Conservation (phyloP, 2,113 vertebrate species). For the Rhinolophus sinicus region DNA sequence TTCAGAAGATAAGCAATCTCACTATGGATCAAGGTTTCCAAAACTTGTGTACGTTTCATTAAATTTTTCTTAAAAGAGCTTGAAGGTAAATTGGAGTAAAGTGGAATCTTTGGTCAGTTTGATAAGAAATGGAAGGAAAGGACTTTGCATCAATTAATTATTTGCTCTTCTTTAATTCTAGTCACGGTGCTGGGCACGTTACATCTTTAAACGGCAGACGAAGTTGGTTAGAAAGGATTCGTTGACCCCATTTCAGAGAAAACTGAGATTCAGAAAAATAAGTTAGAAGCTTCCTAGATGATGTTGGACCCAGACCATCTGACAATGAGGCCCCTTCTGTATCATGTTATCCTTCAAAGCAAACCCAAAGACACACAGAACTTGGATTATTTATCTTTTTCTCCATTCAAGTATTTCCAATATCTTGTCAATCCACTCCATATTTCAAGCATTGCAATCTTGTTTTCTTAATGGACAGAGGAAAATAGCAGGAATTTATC, state of each 20-base stretch:
- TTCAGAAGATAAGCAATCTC: neutral
- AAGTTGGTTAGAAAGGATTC: neutral
- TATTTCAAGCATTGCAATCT: neutral
- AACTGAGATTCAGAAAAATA: conserved; percentile 9
- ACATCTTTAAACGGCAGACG: neutral
- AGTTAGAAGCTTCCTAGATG: neutral
- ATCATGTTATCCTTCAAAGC: neutral
- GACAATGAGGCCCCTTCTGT: fast-evolving
- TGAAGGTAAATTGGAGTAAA: neutral
- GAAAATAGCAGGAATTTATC: neutral
- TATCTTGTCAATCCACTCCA: neutral
- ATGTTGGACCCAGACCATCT: neutral
- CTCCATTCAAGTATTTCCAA: neutral
- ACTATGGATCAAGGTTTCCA: neutral
- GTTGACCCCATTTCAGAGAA: neutral
- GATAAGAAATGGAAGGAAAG: neutral
- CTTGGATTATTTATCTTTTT: neutral
- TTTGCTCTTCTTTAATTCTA: neutral
- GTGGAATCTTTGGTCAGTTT: neutral
- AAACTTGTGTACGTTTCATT: neutral
- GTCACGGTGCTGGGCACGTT: neutral
- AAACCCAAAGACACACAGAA: neutral
- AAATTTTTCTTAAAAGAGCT: neutral
- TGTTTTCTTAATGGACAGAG: neutral
- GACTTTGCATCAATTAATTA: neutral